Percentiles rank a stretch among this genome's conserved stretches.
These are phyloP conservation scores for Pectinophora gossypiella DNA, from an alignment of 1,140 invertebrate genomes.

Conservation along the genomic window DNA sequence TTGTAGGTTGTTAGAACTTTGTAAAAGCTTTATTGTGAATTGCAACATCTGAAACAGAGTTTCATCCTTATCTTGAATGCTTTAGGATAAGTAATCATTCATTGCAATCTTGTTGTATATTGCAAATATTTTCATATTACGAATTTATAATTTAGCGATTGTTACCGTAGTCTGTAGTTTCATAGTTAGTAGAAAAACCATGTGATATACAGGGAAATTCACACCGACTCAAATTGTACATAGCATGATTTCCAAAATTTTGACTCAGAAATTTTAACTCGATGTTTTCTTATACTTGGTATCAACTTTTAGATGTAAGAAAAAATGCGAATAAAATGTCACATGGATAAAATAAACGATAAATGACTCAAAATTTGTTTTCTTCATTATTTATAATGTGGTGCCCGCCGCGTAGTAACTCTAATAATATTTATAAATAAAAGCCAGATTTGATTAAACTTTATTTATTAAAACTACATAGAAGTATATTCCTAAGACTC, in stretches of 20 bases:
- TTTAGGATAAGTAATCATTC: conserved; percentile 52
- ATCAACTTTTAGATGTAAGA: not conserved
- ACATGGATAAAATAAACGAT: conserved; percentile 1
- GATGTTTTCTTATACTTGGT: not conserved
- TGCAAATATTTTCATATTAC: conserved; percentile 51
- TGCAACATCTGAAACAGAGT: conserved; percentile 16
- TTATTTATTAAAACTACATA: conserved; percentile 70
- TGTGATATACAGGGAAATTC: conserved; percentile 17
- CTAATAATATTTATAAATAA: not conserved
- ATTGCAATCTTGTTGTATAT: conserved; percentile 39
- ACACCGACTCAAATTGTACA: not conserved
- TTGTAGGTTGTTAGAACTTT: conserved; percentile 32
- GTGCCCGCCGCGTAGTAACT: not conserved
- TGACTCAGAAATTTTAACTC: not conserved
- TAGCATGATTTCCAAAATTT: not conserved
- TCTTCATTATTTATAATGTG: not conserved
- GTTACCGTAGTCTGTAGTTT: conserved; percentile 57
- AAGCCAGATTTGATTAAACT: conserved; percentile 42
- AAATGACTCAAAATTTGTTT: not conserved
- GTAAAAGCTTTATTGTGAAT: not conserved
- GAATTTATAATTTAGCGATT: conserved; percentile 62
- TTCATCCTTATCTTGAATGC: conserved; percentile 36
- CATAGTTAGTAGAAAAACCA: conserved; percentile 33
- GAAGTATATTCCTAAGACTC: conserved; percentile 54
- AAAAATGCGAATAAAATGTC: not conserved